Evolutionary conservation across 2,888 invertebrate species (phyloP), one percentile per base, ranked within the genome.

Genomic region (Rotaria macrura): DNA sequence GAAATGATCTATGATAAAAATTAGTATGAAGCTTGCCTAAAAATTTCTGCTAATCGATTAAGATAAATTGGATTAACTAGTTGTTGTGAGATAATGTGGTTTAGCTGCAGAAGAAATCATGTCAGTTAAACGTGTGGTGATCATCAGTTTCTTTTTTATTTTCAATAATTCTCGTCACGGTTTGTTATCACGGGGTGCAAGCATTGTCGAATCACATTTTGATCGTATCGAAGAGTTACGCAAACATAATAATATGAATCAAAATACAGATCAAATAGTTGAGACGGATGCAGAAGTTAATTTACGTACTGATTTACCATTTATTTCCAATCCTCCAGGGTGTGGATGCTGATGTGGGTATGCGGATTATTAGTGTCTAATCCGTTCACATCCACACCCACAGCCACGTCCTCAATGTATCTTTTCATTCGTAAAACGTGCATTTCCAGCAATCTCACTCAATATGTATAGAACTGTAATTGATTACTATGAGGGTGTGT

Each of bases 181-280:
- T 43, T 79, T 79, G 40, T 43, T 79, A n/a, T 43, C 79, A 2
- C 25, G n/a, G 25, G 43, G 43, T 43, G 40, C 43, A 43, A n/a
- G 25, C 4, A 43, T 79, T 79, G 40, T 79, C 43, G 43, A 43
- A 43, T n/a, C 79, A 43, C 79, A 79, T 79, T 79, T 79, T 43
- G 79, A 43, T 79, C 43, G 40, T 79, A 79, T 79, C n/a, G 79
- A 79, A 79, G 79, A 79, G 40, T 43, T 79, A 43, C 79, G 79
- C 14, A 20, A 23, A 12, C 25, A 79, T 79, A 79, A 79, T 79
- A 43, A 9, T 12, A 79, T 43, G 12, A 79, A 79, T 79, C 2
- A 79, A 79, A 43, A 79, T 43, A 79, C 38, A 25, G 79, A 79
- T 79, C 79, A 79, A 43, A 25, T 79, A 79, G 79, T 40, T n/a